Percentiles rank a stretch among this genome's conserved stretches.
Conservation (phyloP, 2,113 vertebrate species). For the Tringa solitaria region DNA sequence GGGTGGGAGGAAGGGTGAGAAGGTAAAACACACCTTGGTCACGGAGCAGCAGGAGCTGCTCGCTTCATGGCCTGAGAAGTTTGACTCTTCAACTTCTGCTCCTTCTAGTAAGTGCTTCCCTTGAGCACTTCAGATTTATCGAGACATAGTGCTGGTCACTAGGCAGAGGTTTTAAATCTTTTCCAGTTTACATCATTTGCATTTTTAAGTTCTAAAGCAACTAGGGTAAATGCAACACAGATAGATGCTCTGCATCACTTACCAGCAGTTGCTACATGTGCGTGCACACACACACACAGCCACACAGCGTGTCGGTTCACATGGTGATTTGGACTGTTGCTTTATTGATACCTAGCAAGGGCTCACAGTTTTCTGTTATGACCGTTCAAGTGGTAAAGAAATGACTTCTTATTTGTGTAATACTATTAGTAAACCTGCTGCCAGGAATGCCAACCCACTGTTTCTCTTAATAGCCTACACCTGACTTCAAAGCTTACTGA, state of each 20-base stretch:
- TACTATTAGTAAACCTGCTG: neutral
- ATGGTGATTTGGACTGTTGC: neutral
- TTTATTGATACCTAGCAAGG: too few relatives aligned
- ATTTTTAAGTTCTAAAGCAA: neutral
- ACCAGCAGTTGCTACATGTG: neutral
- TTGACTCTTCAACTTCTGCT: neutral
- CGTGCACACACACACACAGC: neutral
- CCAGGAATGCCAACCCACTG: constrained; percentile 9
- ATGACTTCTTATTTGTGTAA: constrained; percentile 3
- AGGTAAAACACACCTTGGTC: neutral
- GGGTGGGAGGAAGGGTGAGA: neutral
- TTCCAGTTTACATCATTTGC: neutral
- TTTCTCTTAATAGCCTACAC: constrained; percentile 33
- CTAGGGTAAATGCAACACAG: neutral
- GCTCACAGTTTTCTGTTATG: too few relatives aligned
- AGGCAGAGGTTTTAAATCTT: neutral
- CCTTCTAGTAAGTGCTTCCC: neutral
- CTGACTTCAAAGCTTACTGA: constrained; percentile 46
- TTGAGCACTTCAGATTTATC: neutral
- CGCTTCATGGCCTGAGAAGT: neutral
- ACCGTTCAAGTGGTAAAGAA: neutral
- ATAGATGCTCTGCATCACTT: neutral
- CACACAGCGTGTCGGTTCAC: neutral
- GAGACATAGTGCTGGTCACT: neutral
- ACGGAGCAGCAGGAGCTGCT: neutral